A percentile compares a stretch with the other conserved stretches of the same genome.
These are phyloP conservation scores for Lasioglossum morio DNA, from an alignment of 2,888 invertebrate species.

Conservation along the genomic window DNA sequence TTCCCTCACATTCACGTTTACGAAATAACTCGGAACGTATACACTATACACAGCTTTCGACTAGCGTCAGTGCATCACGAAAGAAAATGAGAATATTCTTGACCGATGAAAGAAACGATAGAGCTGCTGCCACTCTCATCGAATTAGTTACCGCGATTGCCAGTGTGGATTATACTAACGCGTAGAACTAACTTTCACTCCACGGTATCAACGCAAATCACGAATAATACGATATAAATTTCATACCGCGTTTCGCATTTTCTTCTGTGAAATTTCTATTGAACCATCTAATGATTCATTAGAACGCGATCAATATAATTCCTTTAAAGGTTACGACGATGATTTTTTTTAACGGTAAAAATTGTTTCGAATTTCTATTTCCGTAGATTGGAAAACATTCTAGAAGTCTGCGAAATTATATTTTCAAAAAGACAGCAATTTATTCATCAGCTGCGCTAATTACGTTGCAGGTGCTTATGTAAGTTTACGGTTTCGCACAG, in stretches of 20 bases:
- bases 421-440: not conserved
- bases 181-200: slow-evolving; percentile 23
- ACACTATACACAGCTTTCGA: not conserved
- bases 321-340: not conserved
- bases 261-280: not conserved
- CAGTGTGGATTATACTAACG: slow-evolving; percentile 11
- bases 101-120: slow-evolving; percentile 5
- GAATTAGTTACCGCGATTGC: slow-evolving; percentile 17
- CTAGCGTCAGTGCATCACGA: not conserved
- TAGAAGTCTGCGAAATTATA: not conserved
- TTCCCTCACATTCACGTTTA: slow-evolving; percentile 24
- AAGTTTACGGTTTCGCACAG: not conserved
- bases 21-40: slow-evolving; percentile 18
- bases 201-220: slow-evolving; percentile 15
- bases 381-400: not conserved
- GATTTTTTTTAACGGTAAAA: not conserved
- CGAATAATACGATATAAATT: not conserved
- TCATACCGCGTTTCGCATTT: not conserved
- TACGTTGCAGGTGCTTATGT: not conserved
- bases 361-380: not conserved
- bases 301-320: not conserved
- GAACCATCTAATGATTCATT: not conserved
- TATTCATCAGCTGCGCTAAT: not conserved
- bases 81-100: slow-evolving; percentile 19
- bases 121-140: not conserved